These are phyloP conservation scores for Protophormia terraenovae DNA, from an alignment of 2,888 invertebrate genomes.

Conservation along the genomic window DNA sequence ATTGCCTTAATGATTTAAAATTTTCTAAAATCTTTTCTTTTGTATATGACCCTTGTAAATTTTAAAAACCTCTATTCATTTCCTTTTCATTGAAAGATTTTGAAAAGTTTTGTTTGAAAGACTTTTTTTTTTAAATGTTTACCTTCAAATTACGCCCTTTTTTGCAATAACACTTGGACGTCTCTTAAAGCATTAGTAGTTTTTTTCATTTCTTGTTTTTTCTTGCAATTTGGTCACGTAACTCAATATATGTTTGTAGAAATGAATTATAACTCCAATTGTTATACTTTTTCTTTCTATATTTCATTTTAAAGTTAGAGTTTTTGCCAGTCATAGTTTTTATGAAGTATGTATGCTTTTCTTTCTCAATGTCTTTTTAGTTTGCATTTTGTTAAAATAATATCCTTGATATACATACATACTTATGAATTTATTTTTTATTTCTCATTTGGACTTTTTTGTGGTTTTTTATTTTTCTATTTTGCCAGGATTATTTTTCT, in stretches of 20 bases:
- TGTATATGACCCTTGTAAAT: conserved; percentile 20
- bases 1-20: not conserved
- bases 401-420: conserved; percentile 39
- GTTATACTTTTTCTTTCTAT: conserved; percentile 37
- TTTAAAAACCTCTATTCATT: conserved; percentile 13
- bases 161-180: conserved; percentile 13
- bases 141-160: conserved; percentile 42
- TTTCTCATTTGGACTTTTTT: conserved; percentile 30
- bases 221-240: conserved; percentile 47
- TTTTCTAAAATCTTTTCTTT: not conserved
- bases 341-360: not conserved
- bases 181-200: not conserved
- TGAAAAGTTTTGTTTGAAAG: not conserved
- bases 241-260: conserved; percentile 34
- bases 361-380: not conserved
- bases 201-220: not conserved
- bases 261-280: conserved; percentile 47
- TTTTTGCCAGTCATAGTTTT: conserved; percentile 44
- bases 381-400: conserved; percentile 1
- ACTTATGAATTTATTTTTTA: conserved; percentile 16
- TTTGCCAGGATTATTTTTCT: conserved; percentile 13
- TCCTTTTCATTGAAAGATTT: conserved; percentile 9
- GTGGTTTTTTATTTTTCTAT: conserved; percentile 39
- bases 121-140: conserved; percentile 33
- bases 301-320: not conserved